Evolutionary conservation across 1,140 invertebrate genomes (phyloP), one percentile per base, ranked within the genome.

Genomic region (Protaetia brevitarsis): DNA sequence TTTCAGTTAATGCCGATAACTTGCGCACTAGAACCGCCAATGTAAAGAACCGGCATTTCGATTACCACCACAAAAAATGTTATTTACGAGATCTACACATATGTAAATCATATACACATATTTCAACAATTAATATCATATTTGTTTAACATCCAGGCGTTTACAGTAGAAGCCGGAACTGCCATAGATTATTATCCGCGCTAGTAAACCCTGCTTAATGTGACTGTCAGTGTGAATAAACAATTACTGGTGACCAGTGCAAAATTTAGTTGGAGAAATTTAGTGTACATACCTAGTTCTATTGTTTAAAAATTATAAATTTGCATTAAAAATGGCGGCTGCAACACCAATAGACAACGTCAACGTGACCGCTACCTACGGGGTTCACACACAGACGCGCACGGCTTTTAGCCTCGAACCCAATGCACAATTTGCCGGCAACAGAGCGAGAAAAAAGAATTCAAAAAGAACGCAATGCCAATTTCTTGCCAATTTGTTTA

Each of bases 321-420:
- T 62, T 31, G 60, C 60, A 62, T 62, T 66, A 61, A 78, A 87
- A 87, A 88, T 88, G 87, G 87, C 88, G 86, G 86, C 85, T 85
- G 85, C 79, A 79, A 81, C 79, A 68, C 61, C 79, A 80, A 80
- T 80, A 81, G 79, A 80, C 80, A 82, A 88, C 87, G 86, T 87
- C 87, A 88, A 88, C 87, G 87, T 88, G 87, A 88, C 85, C 84
- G 82, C 84, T 82, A 81, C 79, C 78, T 86, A 84, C 85, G 86
- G 87, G 85, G 86, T 87, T 85, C 84, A 87, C 86, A 86, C 83
- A 86, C 84, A 83, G 86, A 88, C 86, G 87, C 87, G 87, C 87
- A 88, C 84, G 87, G 85, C 83, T 83, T 61, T 69, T 67, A 73
- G 67, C 66, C 69, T 74, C 68, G 63, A 71, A 74, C 72, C 72